Evolutionary conservation across 1,140 invertebrate genomes (phyloP).

Genomic region (Drosophila pruinosa): DNA sequence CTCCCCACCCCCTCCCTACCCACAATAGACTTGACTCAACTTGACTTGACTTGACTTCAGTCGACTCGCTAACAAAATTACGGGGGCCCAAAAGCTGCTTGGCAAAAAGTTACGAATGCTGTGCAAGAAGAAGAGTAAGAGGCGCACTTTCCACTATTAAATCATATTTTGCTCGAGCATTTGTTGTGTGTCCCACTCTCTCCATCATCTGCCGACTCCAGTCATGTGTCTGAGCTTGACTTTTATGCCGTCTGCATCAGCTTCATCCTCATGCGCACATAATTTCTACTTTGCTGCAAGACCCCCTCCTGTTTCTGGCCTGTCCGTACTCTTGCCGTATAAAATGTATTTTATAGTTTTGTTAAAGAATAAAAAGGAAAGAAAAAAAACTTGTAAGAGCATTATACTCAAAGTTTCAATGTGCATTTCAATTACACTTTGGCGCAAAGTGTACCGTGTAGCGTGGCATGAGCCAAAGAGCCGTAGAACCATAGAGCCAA

Average conservation of each 20-base stretch:
- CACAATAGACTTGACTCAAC: background rate
- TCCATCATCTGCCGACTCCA: conserved; percentile 22
- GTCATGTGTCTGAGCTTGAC: conserved; percentile 27
- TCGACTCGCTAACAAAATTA: conserved; percentile 57
- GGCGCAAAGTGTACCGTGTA: conserved; percentile 28
- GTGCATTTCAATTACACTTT: conserved; percentile 67
- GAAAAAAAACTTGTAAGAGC: conserved; percentile 56
- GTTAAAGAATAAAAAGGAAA: conserved; percentile 30
- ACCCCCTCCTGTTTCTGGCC: too few relatives aligned
- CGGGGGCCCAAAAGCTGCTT: conserved; percentile 20
- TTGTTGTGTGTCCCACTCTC: background rate
- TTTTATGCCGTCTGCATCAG: conserved; percentile 61
- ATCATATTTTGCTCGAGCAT: conserved; percentile 52
- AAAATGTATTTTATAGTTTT: conserved; percentile 68
- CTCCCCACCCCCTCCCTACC: background rate
- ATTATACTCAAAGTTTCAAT: conserved; percentile 68
- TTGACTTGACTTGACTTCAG: conserved; percentile 9
- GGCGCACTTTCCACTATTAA: conserved; percentile 55
- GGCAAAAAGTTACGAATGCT: conserved; percentile 26
- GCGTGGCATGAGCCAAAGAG: conserved; percentile 8
- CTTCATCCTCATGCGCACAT: conserved; percentile 57
- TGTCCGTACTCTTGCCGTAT: conserved; percentile 17
- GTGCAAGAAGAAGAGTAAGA: conserved; percentile 4
- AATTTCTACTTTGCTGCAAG: conserved; percentile 56
- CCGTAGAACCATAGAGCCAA: too few relatives aligned